Percentiles rank a stretch among this genome's conserved stretches.
phyloP scores from a whole-genome alignment of 2,113 vertebrate species.

The Nothoprocta pentlandii region DNA sequence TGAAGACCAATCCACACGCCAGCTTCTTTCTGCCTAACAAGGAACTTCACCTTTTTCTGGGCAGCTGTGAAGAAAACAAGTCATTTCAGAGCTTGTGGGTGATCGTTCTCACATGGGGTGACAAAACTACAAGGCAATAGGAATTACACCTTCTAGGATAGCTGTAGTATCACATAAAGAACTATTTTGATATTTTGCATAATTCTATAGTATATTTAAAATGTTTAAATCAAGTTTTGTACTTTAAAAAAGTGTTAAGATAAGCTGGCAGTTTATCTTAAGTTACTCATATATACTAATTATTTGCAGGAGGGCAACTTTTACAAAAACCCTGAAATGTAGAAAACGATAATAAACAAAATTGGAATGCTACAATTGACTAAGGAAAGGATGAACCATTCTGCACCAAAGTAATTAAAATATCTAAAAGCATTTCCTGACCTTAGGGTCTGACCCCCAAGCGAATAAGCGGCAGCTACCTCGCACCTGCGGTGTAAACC shows the following conservation, averaged over 20 bases:
- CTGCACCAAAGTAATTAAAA: rapidly evolving
- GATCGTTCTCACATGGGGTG: too few species aligned
- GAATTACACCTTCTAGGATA: neutral
- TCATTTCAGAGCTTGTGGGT: neutral
- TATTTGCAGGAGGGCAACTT: neutral
- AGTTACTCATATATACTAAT: rapidly evolving
- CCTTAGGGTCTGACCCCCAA: rapidly evolving
- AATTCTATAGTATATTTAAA: neutral
- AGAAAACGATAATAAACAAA: neutral
- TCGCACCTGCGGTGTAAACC: rapidly evolving
- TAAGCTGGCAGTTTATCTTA: rapidly evolving
- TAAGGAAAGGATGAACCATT: rapidly evolving
- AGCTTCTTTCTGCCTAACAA: neutral
- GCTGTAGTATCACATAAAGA: neutral
- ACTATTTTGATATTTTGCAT: neutral
- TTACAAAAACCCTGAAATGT: neutral
- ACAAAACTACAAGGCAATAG: neutral
- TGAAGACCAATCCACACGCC: neutral
- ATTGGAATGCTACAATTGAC: too few species aligned
- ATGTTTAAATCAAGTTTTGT: neutral
- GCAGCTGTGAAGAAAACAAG: neutral
- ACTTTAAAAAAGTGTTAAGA: neutral
- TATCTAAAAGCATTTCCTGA: neutral
- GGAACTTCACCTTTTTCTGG: neutral
- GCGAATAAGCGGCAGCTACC: rapidly evolving